These are phyloP conservation scores for Leuctra nigra DNA, from an alignment of 2,888 invertebrate genomes.

Conservation along the genomic window DNA sequence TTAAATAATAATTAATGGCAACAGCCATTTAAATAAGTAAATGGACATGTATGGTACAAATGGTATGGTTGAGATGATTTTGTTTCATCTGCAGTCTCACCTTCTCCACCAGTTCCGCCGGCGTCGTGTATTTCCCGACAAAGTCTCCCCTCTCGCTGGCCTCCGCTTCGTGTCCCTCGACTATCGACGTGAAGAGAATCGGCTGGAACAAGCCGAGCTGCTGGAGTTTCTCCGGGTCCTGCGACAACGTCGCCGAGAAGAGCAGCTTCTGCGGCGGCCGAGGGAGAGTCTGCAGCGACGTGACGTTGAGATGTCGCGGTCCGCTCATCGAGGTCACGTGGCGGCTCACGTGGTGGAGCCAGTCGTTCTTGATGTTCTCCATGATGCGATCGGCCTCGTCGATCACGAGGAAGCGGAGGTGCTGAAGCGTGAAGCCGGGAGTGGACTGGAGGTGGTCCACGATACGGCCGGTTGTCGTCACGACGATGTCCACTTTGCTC, in stretches of 20 bases:
- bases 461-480: slow-evolving; percentile 89
- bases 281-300: slow-evolving; percentile 42
- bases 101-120: slow-evolving; percentile 65
- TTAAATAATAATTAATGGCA: no score
- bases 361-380: slow-evolving; percentile 77
- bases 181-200: slow-evolving; percentile 74
- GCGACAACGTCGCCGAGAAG: slow-evolving; percentile 95
- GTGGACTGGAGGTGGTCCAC: slow-evolving; percentile 87
- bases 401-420: slow-evolving; percentile 75
- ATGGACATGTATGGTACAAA: no score
- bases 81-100: no score
- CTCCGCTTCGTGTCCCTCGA: slow-evolving; percentile 35
- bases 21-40: no score
- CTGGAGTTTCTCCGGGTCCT: slow-evolving; percentile 92
- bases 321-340: slow-evolving; percentile 37
- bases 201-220: slow-evolving; percentile 87
- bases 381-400: slow-evolving; percentile 97
- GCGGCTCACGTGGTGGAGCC: slow-evolving; percentile 68
- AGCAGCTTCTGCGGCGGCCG: slow-evolving; percentile 79
- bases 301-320: slow-evolving; percentile 45
- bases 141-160: slow-evolving; percentile 44
- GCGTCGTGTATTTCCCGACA: slow-evolving; percentile 75
- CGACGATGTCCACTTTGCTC: slow-evolving; percentile 71
- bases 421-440: slow-evolving; percentile 63
- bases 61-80: no score